Conservation (phyloP, 2,797 vertebrate genomes). For the Rallus crepitans region DNA sequence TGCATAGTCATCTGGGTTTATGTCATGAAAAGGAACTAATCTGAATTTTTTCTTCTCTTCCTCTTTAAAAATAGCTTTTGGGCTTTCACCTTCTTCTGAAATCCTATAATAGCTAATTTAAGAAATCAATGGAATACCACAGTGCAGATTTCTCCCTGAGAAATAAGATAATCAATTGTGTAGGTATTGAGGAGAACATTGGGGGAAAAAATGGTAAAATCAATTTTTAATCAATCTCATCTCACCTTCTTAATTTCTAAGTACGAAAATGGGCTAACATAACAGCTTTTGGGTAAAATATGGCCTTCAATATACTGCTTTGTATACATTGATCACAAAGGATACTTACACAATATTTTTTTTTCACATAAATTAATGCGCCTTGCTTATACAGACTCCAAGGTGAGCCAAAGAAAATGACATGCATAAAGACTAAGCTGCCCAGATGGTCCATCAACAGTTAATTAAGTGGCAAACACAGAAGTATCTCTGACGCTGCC, state of each 20-base stretch:
- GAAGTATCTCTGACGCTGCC: constrained; percentile 7
- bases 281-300: background rate
- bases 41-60: background rate
- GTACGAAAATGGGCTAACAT: background rate
- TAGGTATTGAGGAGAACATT: background rate
- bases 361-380: background rate
- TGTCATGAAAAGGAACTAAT: background rate
- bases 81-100: background rate
- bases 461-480: constrained; percentile 64
- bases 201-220: background rate
- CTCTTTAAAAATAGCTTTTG: background rate
- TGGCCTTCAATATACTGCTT: background rate
- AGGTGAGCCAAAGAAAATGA: constrained; percentile 60
- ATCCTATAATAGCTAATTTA: background rate
- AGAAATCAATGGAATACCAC: background rate
- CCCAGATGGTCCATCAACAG: constrained; percentile 66
- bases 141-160: background rate
- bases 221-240: background rate
- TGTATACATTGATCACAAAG: background rate
- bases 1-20: background rate
- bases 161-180: background rate
- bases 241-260: background rate
- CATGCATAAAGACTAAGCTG: background rate
- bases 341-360: background rate
- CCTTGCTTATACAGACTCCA: constrained; percentile 5